Evolutionary conservation across 2,888 invertebrate genomes (phyloP), one percentile per base, ranked within the genome.

Genomic region (Oligia latruncula): DNA sequence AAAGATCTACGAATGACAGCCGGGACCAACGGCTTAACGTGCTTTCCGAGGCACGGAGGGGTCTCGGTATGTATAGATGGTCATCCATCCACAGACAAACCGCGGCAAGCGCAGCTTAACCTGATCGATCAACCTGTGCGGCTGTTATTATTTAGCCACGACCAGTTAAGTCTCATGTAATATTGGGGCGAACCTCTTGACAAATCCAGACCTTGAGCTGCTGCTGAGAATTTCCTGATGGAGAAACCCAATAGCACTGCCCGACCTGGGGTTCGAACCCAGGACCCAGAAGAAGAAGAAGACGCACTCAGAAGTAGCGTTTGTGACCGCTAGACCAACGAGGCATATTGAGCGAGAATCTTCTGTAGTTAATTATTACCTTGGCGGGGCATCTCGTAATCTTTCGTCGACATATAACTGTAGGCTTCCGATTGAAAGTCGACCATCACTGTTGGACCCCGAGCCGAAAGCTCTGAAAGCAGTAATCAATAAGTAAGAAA

Each of bases 401-500:
- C 97, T 93, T 89, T 96, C 95, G 11, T 96, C 95, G 35, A 97
- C 93, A 81, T 96, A 95, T 60, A 96, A 83, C 86, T 97, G 96
- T 23, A 97, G 90, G 86, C 97, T 97, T 78, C 96, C 96, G n/a
- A 96, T 93, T 8, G 97, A 97, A 20, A 96, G 85, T 60, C 96
- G 91, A 72, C 93, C 90, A 64, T 92, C 92, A 71, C 77, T 85
- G 68, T 90, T 90, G 17, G 92, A 78, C 60, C 89, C 86, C 43
- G 88, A 80, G 29, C 95, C 94, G 72, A 95, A 81, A 4, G 93
- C 91, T 74, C 96, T 96, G 92, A 4, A 90, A 92, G 74, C 90
- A 91, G 78, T 52, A 8, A 55, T 52, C 8, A 20, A n/a, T 78
- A n/a, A 11, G 20, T 46, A 35, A 8, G 20, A 62, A 40, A 40